Base-by-base conservation (phyloP, 2,888 invertebrate genomes). In the Pseudeuparius sepicola region DNA sequence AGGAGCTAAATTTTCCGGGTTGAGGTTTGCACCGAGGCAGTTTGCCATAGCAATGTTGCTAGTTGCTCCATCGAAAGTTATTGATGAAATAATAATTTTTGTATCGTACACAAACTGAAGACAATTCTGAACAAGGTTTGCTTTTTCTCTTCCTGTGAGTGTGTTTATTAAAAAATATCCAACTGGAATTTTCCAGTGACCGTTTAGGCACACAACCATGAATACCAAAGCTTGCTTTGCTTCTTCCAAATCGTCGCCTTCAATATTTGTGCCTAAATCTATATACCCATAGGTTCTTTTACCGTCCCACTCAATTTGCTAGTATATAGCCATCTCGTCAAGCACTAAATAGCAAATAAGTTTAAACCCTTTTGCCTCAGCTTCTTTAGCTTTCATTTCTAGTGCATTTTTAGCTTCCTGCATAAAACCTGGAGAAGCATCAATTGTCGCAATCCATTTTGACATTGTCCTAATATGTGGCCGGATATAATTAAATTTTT, bases 281-380 rank as follows among this genome's bases (percentile, higher is more conserved):
- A 50, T 42, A 36, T 40, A 25, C 12, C 25, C 25, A n/a, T 9
- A 25, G 7, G 6, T 13, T 25, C 5, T 25, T 25, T 25, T 25
- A 12, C 25, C 50, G 50, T 24, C n/a, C n/a, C n/a, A n/a, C n/a
- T n/a, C n/a, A n/a, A n/a, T n/a, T n/a, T n/a, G n/a, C n/a, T n/a
- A n/a, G n/a, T 41, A 28, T 7, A 51, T 47, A 6, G 44, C 26
- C 45, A 49, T 50, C 37, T 51, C 46, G 35, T 51, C 47, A 14
- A 50, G 10, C 14, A 28, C 28, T 7, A 28, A 16, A 12, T 28
- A 14, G 14, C 28, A 28, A 20, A 20, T 20, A 20, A 20, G 20
- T n/a, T 20, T 20, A 20, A 7, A 20, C 7, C n/a, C n/a, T 20
- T 20, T 20, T 20, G 6, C n/a, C n/a, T 20, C 20, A 7, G 20